Evolutionary conservation across 2,888 invertebrate genomes (phyloP).

Genomic region (Chrysolina oricalcia): DNA sequence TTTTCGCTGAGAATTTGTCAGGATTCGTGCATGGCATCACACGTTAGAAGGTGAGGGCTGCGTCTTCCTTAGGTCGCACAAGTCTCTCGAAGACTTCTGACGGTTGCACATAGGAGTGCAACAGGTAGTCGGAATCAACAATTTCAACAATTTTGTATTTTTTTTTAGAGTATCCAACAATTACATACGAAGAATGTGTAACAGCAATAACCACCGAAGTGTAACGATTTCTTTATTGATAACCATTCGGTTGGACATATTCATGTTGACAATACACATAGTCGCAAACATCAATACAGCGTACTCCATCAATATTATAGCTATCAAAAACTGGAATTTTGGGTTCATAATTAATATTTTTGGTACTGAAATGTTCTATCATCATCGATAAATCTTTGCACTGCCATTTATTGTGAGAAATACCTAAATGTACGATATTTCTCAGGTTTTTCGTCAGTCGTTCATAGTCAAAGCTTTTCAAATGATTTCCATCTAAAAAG

Average conservation of each 20-base stretch:
- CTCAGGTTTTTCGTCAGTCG: slow-evolving; percentile 45
- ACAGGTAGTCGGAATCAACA: no score
- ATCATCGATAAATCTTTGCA: slow-evolving; percentile 53
- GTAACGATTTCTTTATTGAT: neutral
- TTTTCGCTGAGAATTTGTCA: no score
- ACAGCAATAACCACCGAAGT: neutral
- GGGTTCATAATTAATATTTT: slow-evolving; percentile 45
- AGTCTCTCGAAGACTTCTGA: no score
- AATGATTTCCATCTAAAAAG: slow-evolving; percentile 53
- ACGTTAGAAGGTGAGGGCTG: no score
- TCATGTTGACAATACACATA: slow-evolving; percentile 46
- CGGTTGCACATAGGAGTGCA: no score
- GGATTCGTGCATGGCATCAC: no score
- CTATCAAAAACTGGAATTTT: slow-evolving; percentile 34
- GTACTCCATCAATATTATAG: slow-evolving; percentile 53
- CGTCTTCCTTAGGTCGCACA: no score
- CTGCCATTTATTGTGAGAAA: slow-evolving; percentile 55
- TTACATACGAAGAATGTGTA: neutral
- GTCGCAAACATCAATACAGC: slow-evolving; percentile 54
- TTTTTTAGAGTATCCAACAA: no score
- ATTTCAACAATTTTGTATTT: no score
- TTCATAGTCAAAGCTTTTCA: slow-evolving; percentile 49
- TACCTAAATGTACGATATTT: slow-evolving; percentile 48
- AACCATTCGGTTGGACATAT: slow-evolving; percentile 21
- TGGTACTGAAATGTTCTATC: slow-evolving; percentile 48